A percentile compares a stretch with the other conserved stretches of the same genome.
phyloP scores from a whole-genome alignment of 2,113 vertebrate species.

The Leucopternis melanops region DNA sequence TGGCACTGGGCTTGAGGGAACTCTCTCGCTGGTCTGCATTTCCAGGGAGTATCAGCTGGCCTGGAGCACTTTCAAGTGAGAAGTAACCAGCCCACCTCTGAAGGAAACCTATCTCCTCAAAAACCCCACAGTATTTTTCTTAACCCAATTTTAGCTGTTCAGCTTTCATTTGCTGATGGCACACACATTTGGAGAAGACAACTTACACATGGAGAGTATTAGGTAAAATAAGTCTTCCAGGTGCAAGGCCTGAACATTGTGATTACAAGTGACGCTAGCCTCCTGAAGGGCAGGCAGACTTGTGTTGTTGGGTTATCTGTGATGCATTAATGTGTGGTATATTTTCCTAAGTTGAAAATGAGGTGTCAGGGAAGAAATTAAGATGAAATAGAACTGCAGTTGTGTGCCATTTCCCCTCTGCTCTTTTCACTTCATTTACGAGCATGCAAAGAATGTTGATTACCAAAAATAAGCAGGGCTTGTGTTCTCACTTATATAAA shows the following conservation, averaged over 20 bases:
- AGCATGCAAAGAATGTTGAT: background rate
- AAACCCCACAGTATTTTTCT: background rate
- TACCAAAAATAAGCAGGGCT: background rate
- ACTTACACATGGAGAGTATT: background rate
- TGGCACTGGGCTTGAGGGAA: background rate
- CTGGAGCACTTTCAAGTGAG: background rate
- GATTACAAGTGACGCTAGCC: fast-evolving
- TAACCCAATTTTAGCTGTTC: background rate
- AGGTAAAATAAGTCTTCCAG: background rate
- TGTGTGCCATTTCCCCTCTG: background rate
- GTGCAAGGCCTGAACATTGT: fast-evolving
- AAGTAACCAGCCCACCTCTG: background rate
- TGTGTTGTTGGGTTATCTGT: background rate
- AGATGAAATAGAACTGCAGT: background rate
- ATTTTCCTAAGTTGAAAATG: background rate
- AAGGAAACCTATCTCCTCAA: background rate
- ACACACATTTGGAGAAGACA: background rate
- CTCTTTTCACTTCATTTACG: background rate
- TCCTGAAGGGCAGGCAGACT: background rate
- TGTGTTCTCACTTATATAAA: background rate
- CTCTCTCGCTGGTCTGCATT: background rate
- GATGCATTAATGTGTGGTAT: fast-evolving
- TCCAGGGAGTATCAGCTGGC: background rate
- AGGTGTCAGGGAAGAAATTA: background rate
- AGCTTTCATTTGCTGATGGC: background rate